Conservation (phyloP, 2,113 vertebrate species). For the Azemiops feae region DNA sequence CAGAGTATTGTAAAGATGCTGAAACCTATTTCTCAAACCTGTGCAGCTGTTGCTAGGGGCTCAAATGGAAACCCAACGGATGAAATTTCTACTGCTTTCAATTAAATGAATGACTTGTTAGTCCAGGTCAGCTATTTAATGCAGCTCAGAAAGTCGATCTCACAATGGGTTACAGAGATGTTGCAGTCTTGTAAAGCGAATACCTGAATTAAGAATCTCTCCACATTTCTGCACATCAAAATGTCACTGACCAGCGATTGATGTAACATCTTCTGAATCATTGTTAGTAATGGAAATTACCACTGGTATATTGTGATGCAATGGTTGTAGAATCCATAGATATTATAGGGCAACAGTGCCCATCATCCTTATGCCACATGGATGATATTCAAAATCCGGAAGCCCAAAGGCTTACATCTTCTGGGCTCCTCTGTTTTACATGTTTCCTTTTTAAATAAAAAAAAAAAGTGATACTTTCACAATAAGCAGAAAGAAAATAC, state of each 20-base stretch:
- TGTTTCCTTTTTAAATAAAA: not conserved
- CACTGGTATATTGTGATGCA: not conserved
- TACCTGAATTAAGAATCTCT: not conserved
- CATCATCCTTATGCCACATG: not conserved
- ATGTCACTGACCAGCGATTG: not conserved
- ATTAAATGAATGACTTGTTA: not conserved
- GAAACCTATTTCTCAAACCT: not conserved
- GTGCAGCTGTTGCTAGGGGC: not conserved
- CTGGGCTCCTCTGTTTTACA: not conserved
- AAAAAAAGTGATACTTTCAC: slow-evolving; percentile 31
- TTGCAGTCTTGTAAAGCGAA: not conserved
- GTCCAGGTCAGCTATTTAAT: not conserved
- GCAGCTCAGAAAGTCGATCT: not conserved
- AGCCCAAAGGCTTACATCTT: not conserved
- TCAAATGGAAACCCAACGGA: not conserved
- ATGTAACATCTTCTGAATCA: not conserved
- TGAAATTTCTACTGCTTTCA: not conserved
- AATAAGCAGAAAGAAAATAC: slow-evolving; percentile 61
- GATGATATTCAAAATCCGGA: not conserved
- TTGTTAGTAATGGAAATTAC: not conserved
- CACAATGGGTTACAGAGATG: not conserved
- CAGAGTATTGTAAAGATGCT: not conserved
- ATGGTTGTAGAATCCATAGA: not conserved
- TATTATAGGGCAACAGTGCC: no score
- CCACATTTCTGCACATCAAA: not conserved